phyloP scores from a whole-genome alignment of 2,113 vertebrate genomes.

The Hippolais icterina region DNA sequence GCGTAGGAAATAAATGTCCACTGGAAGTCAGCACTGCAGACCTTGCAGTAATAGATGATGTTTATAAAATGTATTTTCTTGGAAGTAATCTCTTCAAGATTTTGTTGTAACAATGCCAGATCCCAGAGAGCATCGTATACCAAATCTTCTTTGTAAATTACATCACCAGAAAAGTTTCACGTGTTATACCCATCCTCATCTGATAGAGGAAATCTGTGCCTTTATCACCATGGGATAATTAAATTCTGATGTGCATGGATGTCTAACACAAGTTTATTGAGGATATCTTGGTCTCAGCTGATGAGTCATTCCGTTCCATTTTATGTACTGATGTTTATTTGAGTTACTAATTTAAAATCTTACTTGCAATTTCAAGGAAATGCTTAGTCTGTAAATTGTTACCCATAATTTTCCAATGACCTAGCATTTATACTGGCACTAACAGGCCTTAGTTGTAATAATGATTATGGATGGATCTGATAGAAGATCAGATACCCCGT shows the following conservation, averaged over 20 bases:
- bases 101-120: not conserved
- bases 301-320: not conserved
- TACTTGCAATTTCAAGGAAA: not conserved
- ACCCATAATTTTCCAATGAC: not conserved
- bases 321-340: not conserved
- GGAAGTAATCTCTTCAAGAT: not conserved
- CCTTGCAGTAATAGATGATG: not conserved
- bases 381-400: not conserved
- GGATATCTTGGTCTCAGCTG: not conserved
- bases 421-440: not conserved
- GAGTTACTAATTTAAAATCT: not conserved
- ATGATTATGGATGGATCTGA: not conserved
- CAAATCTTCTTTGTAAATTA: not conserved
- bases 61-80: not conserved
- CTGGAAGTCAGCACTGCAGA: not conserved
- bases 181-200: not conserved
- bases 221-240: not conserved
- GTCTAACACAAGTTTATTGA: not conserved
- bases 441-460: not conserved
- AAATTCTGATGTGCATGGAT: not conserved
- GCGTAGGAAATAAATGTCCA: not conserved
- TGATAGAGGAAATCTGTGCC: not conserved
- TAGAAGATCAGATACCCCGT: not conserved
- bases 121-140: not conserved
- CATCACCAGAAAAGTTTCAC: not conserved